Evolutionary conservation across 2,888 invertebrate genomes (phyloP).

Genomic region (Diogma glabrata): DNA sequence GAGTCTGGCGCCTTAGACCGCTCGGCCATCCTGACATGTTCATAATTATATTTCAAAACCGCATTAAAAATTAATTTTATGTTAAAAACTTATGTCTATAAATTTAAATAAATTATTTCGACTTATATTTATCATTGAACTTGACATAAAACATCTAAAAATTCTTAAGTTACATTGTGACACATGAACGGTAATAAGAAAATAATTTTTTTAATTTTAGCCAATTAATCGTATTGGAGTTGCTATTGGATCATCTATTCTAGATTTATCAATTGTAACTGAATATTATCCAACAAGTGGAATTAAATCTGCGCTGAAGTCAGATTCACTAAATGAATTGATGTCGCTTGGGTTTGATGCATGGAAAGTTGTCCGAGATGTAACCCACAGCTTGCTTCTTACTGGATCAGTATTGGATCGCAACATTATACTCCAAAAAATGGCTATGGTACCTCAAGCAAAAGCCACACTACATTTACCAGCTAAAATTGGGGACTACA

Average conservation of each 20-base stretch:
- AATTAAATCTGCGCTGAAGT: slow-evolving; percentile 26
- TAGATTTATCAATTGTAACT: slow-evolving; percentile 72
- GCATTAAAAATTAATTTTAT: too few relatives aligned
- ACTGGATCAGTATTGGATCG: slow-evolving; percentile 56
- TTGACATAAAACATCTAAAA: too few relatives aligned
- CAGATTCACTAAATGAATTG: slow-evolving; percentile 66
- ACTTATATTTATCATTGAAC: too few relatives aligned
- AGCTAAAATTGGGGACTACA: slow-evolving; percentile 91
- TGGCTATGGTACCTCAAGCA: slow-evolving; percentile 64
- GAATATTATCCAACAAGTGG: slow-evolving; percentile 44
- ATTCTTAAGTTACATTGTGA: too few relatives aligned
- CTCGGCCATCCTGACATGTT: slow-evolving; percentile 18
- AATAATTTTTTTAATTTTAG: slow-evolving; percentile 42
- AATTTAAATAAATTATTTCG: too few relatives aligned
- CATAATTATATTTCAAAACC: not conserved
- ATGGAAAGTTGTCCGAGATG: slow-evolving; percentile 79
- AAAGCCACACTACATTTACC: slow-evolving; percentile 84
- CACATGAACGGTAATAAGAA: not conserved
- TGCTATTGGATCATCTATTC: slow-evolving; percentile 84
- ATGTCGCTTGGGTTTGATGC: slow-evolving; percentile 75
- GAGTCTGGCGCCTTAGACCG: slow-evolving; percentile 20
- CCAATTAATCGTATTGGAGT: slow-evolving; percentile 74
- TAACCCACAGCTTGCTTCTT: slow-evolving; percentile 65
- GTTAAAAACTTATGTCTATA: too few relatives aligned
- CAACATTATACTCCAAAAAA: slow-evolving; percentile 47